Conservation (phyloP, 2,888 invertebrate genomes). For the Amblyjoppa proteus region DNA sequence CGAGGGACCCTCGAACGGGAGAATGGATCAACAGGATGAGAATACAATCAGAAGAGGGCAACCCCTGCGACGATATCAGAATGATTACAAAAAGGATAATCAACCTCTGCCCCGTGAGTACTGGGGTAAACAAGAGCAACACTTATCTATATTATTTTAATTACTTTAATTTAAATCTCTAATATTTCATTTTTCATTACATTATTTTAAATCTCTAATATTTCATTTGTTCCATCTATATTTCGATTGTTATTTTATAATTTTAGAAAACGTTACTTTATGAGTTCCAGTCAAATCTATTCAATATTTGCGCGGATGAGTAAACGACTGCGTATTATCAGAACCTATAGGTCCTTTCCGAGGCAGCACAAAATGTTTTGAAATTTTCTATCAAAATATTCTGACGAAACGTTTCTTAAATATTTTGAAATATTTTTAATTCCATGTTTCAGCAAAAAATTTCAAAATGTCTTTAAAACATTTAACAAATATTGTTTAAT, state of each 20-base stretch:
- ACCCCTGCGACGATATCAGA: constrained; percentile 79
- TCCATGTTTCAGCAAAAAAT: no score
- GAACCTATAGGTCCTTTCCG: no score
- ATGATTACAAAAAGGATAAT: constrained; percentile 80
- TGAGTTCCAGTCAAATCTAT: background rate
- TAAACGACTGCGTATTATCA: no score
- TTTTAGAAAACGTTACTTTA: background rate
- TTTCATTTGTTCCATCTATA: background rate
- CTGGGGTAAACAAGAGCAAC: background rate
- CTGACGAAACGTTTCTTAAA: no score
- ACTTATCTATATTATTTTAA: background rate
- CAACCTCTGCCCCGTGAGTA: constrained; percentile 71
- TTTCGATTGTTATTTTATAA: constrained; percentile 3
- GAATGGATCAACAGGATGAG: constrained; percentile 82
- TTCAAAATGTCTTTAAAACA: no score
- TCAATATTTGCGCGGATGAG: no score
- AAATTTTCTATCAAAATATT: no score
- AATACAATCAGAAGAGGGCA: constrained; percentile 79
- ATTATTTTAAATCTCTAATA: background rate
- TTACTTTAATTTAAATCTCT: background rate
- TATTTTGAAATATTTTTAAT: no score
- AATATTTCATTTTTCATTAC: background rate
- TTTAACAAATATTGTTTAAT: no score
- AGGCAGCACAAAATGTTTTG: no score
- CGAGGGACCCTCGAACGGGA: constrained; percentile 17